Percentiles rank a stretch among this genome's conserved stretches.
These are phyloP conservation scores for Holothuria glaberrima DNA, from an alignment of 35 echinoderm and acorn worm species.

Conservation along the genomic window DNA sequence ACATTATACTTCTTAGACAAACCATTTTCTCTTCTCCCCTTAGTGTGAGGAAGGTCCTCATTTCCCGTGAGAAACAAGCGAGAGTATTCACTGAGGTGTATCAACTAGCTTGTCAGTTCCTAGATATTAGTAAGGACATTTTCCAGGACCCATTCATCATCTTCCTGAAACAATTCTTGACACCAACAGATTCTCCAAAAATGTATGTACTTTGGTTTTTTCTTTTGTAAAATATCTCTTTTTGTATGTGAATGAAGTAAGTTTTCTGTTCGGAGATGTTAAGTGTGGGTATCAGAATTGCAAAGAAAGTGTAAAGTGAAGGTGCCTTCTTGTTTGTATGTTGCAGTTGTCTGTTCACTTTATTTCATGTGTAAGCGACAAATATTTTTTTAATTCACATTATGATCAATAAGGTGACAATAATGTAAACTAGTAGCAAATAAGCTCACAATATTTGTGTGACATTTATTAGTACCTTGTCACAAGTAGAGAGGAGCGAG, in stretches of 20 bases:
- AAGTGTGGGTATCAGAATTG: background rate
- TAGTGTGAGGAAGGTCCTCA: slow-evolving; percentile 67
- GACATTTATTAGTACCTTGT: no score
- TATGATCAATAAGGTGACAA: no score
- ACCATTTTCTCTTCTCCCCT: background rate
- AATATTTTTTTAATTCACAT: no score
- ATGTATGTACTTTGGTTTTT: slow-evolving; percentile 27
- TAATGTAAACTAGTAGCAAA: no score
- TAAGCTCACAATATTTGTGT: no score
- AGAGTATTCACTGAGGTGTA: slow-evolving; percentile 69
- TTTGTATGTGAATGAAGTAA: background rate
- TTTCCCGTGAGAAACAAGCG: slow-evolving; percentile 67
- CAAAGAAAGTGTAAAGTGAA: background rate
- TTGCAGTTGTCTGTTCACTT: background rate
- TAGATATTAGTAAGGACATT: slow-evolving; percentile 68
- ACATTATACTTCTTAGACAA: no score
- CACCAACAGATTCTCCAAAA: slow-evolving; percentile 30
- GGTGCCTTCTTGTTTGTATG: background rate
- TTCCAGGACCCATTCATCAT: slow-evolving; percentile 80
- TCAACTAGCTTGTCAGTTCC: slow-evolving; percentile 78
- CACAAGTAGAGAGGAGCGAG: no score
- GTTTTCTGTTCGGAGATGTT: background rate
- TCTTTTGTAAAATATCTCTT: background rate
- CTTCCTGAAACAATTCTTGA: slow-evolving; percentile 87
- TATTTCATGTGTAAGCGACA: background rate